Base-by-base conservation (phyloP, 2,888 invertebrate genomes). In the Biston betularia region DNA sequence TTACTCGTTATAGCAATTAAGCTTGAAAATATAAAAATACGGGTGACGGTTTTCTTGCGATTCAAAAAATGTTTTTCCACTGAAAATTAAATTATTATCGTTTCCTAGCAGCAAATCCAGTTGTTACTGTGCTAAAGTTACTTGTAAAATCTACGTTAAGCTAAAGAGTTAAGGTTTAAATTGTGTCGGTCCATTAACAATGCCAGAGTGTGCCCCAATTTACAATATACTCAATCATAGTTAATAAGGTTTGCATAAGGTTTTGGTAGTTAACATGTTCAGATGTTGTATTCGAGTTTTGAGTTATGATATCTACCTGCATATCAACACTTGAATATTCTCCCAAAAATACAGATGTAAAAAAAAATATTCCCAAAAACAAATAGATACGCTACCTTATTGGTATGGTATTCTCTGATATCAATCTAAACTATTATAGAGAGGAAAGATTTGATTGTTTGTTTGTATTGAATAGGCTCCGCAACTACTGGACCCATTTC, bases 51-150 rank as follows among this genome's bases (percentile, higher is more conserved):
- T 69, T 66, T 68, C 70, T 79, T 79, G 75, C 75, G 73, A 70
- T 79, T 62, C 65, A 73, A 70, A 70, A 59, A 68, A 66, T 72
- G 76, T 75, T 75, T 73, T 76, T 77, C 72, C 71, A 67, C 78
- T 78, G 76, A 83, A 81, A 81, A 76, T 83, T n/a, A n/a, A n/a
- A n/a, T n/a, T n/a, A n/a, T n/a, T 87, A 86, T 87, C 86, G 76
- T 84, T 78, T 79, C 82, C 75, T 82, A 80, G 80, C 87, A 87
- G 79, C 71, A 78, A 78, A 85, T 80, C 83, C 84, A 76, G 76
- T 79, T 84, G 86, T 87, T 86, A 87, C 45, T 15, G 76, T 62
- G 72, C 60, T 71, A 48, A 3, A 59, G 64, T 48, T 14, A 40
- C 15, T 52, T 54, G 44, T 50, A 40, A 63, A 64, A n/a, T 9